These are phyloP conservation scores for Colinus virginianus DNA, from an alignment of 2,113 vertebrate species.

Conservation along the genomic window DNA sequence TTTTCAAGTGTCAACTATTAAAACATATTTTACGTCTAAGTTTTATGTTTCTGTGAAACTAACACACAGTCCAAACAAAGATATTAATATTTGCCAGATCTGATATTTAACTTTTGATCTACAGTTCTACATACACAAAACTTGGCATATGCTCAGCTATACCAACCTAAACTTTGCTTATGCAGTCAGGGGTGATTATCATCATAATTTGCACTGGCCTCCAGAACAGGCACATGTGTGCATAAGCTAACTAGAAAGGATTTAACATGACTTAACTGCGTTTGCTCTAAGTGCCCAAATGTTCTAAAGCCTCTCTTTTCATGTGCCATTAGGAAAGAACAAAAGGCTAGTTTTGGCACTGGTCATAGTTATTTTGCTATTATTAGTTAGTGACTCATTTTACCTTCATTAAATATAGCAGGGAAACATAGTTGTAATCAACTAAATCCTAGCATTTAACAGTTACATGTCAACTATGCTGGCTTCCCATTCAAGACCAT, in stretches of 20 bases:
- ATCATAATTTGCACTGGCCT: neutral
- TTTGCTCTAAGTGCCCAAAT: neutral
- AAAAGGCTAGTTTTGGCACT: neutral
- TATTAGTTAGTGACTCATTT: neutral
- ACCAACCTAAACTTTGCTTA: neutral
- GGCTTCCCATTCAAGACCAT: neutral
- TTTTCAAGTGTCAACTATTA: neutral
- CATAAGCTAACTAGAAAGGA: neutral
- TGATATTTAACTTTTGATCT: neutral
- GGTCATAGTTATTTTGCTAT: no score
- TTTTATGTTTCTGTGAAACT: neutral
- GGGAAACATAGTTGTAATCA: neutral
- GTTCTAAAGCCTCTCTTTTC: neutral
- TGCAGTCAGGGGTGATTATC: neutral
- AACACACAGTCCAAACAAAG: neutral
- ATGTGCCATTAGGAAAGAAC: neutral
- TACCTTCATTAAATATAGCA: neutral
- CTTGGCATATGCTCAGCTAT: neutral
- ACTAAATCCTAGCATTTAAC: neutral
- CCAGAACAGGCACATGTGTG: neutral
- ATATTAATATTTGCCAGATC: neutral
- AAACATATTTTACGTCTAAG: neutral
- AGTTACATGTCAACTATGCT: neutral
- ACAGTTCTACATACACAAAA: neutral
- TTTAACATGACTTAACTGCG: neutral